These are phyloP conservation scores for Momotus momota DNA, from an alignment of 2,797 vertebrate species.

Conservation along the genomic window DNA sequence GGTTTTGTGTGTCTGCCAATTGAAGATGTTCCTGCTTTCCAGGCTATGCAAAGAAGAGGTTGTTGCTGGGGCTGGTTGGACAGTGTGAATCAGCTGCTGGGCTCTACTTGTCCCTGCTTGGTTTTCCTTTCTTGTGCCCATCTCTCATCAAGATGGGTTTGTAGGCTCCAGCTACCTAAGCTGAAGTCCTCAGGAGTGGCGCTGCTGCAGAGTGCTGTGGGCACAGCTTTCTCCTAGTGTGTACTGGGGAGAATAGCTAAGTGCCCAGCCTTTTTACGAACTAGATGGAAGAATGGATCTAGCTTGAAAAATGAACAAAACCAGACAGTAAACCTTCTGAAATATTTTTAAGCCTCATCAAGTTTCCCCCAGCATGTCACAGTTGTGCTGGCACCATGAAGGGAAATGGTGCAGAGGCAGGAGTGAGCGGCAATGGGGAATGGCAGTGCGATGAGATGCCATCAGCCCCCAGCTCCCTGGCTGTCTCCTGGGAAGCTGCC, in stretches of 20 bases:
- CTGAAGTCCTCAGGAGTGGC: not conserved
- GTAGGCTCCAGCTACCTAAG: not conserved
- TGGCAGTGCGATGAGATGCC: rapidly evolving
- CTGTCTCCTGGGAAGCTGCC: not conserved
- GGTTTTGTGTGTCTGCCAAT: not conserved
- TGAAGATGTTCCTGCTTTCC: not conserved
- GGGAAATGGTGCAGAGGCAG: not conserved
- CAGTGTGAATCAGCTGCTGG: not conserved
- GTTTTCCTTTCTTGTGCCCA: rapidly evolving
- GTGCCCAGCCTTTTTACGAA: not conserved
- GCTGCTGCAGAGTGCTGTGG: not conserved
- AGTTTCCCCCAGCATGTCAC: not conserved
- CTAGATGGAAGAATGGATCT: not conserved
- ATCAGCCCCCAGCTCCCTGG: not conserved
- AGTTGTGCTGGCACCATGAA: not conserved
- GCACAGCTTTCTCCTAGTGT: not conserved
- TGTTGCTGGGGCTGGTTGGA: not conserved
- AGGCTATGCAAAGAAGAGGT: not conserved
- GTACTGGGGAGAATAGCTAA: not conserved
- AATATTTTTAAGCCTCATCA: not conserved
- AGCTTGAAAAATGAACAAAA: not conserved
- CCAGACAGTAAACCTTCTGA: not conserved
- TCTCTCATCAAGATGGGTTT: not conserved
- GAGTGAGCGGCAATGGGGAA: rapidly evolving
- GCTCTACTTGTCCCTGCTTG: not conserved